These are phyloP conservation scores for Tiliacea citrago DNA, from an alignment of 2,888 invertebrate genomes.

Conservation along the genomic window DNA sequence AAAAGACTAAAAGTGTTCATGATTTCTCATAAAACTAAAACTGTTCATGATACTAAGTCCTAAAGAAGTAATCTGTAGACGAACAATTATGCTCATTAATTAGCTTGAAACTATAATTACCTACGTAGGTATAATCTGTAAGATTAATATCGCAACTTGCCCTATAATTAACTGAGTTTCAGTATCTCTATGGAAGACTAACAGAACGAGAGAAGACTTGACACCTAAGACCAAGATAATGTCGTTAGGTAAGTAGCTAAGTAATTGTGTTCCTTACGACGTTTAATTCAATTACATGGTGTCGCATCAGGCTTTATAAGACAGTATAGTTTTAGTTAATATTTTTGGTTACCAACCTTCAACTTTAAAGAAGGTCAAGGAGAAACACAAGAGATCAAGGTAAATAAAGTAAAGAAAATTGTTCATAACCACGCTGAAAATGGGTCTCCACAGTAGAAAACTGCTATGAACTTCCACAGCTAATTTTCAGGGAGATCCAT, in stretches of 20 bases:
- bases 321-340: conserved; percentile 9
- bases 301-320: conserved; percentile 22
- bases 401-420: neutral
- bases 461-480: neutral
- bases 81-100: conserved; percentile 3
- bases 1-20: too few species aligned
- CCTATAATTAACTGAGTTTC: conserved; percentile 69
- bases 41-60: neutral
- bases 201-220: conserved; percentile 71
- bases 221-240: conserved; percentile 75
- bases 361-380: too few species aligned
- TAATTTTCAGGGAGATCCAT: neutral
- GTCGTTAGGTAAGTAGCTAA: conserved; percentile 73
- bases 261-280: conserved; percentile 59
- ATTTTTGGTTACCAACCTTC: neutral
- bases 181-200: conserved; percentile 73
- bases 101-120: conserved; percentile 20
- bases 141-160: conserved; percentile 24
- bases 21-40: neutral
- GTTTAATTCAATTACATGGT: conserved; percentile 47
- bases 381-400: too few species aligned
- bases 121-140: conserved; percentile 16
- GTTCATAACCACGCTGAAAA: neutral
- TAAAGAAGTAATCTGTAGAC: neutral
- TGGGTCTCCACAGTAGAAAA: neutral